Evolutionary conservation across 1,140 invertebrate species (phyloP).

Genomic region (Eueides isabella): DNA sequence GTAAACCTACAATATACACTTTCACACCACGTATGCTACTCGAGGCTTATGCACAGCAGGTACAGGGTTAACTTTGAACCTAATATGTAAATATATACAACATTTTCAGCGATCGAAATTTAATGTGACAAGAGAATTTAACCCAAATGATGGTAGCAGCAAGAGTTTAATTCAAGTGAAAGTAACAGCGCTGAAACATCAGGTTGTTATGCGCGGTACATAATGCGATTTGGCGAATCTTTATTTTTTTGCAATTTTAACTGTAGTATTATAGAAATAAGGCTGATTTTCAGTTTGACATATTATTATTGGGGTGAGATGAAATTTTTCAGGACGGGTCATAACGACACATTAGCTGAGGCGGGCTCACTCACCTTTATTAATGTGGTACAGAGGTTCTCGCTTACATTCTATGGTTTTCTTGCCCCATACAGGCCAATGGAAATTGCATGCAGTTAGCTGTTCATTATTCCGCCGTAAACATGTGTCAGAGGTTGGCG

Average conservation of each 20-base stretch:
- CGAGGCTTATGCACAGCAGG: background rate
- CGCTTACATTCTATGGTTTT: constrained; percentile 53
- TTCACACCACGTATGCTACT: constrained; percentile 3
- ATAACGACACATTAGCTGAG: constrained; percentile 77
- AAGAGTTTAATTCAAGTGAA: constrained; percentile 26
- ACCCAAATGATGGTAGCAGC: background rate
- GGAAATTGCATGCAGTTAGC: constrained; percentile 48
- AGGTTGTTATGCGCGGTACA: constrained; percentile 27
- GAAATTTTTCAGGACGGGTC: constrained; percentile 74
- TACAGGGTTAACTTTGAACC: background rate
- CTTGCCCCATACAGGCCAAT: constrained; percentile 55
- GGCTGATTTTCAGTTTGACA: constrained; percentile 44
- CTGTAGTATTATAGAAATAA: constrained; percentile 38
- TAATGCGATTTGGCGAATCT: constrained; percentile 34
- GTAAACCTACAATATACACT: constrained; percentile 1
- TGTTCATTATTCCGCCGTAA: constrained; percentile 42
- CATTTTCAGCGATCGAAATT: constrained; percentile 24
- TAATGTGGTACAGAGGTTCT: constrained; percentile 71
- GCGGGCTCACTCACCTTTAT: constrained; percentile 73
- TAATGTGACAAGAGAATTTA: constrained; percentile 1
- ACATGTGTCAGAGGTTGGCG: background rate
- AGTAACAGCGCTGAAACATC: constrained; percentile 22
- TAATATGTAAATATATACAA: constrained; percentile 19
- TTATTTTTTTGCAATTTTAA: constrained; percentile 36
- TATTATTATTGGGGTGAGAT: constrained; percentile 50